A percentile compares a stretch with the other conserved stretches of the same genome.
Conservation (phyloP, 2,113 vertebrate species). For the Xiphophorus couchianus region DNA sequence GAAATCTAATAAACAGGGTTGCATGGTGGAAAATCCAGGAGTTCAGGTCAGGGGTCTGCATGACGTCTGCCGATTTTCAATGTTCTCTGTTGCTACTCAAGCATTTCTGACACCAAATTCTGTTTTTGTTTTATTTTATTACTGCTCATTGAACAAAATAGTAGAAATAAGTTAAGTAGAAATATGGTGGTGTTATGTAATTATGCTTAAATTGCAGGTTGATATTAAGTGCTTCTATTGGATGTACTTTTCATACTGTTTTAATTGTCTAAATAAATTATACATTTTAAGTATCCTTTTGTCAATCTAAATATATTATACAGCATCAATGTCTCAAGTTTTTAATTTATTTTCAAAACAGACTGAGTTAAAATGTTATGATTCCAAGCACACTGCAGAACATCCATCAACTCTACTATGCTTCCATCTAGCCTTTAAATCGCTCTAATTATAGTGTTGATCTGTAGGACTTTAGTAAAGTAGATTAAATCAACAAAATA, state of each 20-base stretch:
- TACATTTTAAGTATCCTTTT: not conserved
- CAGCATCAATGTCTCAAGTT: not conserved
- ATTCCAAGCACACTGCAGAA: not conserved
- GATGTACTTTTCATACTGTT: not conserved
- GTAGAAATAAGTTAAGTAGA: not conserved
- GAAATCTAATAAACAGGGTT: no score
- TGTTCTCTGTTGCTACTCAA: no score
- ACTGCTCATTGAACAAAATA: not conserved
- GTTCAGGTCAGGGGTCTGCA: no score
- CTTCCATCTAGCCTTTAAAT: not conserved
- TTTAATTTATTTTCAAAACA: not conserved
- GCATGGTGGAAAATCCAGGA: no score
- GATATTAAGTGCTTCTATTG: not conserved
- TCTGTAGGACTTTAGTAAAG: not conserved
- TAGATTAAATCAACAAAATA: not conserved
- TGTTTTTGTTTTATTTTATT: no score
- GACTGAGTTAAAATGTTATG: not conserved
- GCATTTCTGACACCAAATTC: no score
- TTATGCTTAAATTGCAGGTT: not conserved
- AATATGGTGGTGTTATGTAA: not conserved
- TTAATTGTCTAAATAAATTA: not conserved
- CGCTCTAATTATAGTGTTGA: not conserved
- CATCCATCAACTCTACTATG: not conserved
- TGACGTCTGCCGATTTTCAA: no score
- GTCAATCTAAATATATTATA: not conserved